A percentile compares a stretch with the other conserved stretches of the same genome.
These are phyloP conservation scores for Stomatorhinus ivindoensis DNA, from an alignment of 2,113 vertebrate genomes.

Conservation along the genomic window DNA sequence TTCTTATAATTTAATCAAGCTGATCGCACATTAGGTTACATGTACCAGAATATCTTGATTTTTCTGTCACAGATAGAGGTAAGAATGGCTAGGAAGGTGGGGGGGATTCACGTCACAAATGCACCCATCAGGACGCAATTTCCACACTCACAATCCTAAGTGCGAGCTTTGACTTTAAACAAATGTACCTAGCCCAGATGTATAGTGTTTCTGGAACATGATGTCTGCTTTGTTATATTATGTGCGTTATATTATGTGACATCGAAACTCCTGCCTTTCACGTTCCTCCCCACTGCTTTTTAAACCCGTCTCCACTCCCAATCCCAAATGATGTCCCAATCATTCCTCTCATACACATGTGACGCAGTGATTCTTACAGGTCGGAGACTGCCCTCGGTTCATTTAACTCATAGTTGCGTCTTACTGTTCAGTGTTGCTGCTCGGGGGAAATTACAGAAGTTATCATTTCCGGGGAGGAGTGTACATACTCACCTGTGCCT, in stretches of 20 bases:
- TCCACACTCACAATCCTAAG: background rate
- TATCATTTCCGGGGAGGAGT: background rate
- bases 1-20: background rate
- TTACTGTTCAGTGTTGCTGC: background rate
- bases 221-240: background rate
- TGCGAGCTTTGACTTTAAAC: background rate
- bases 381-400: background rate
- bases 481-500: background rate
- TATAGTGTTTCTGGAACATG: background rate
- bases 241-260: background rate
- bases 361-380: background rate
- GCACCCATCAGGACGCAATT: background rate
- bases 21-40: background rate
- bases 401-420: background rate
- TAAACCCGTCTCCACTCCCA: background rate
- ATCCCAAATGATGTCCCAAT: background rate
- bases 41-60: background rate
- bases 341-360: background rate
- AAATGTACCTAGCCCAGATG: background rate
- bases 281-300: background rate
- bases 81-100: background rate
- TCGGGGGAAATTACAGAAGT: background rate
- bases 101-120: background rate
- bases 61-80: background rate
- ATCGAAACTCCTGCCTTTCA: background rate